Percentiles rank a stretch among this genome's conserved stretches.
phyloP scores from a whole-genome alignment of 92 coral and sea anemone species.

The Phymanthus crucifer region DNA sequence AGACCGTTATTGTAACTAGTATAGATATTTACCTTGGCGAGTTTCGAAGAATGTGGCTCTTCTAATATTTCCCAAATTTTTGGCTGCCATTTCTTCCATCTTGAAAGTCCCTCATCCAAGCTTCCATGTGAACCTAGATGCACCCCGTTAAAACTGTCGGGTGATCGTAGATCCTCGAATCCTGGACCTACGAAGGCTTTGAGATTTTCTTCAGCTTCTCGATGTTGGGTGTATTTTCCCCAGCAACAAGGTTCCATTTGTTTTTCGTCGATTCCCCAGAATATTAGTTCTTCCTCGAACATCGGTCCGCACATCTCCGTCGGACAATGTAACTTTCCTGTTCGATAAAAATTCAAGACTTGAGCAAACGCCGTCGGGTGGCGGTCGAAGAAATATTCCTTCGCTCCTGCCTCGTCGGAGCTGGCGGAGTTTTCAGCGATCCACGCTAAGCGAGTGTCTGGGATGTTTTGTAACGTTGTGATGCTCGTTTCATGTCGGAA shows the following conservation, averaged over 20 bases:
- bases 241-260: conserved; percentile 96
- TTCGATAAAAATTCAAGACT: conserved; percentile 79
- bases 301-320: conserved; percentile 89
- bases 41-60: conserved; percentile 76
- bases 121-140: conserved; percentile 36
- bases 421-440: conserved; percentile 64
- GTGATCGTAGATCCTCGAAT: conserved; percentile 57
- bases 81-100: conserved; percentile 69
- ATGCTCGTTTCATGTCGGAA: conserved; percentile 80
- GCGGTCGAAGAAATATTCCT: conserved; percentile 82
- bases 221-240: conserved; percentile 82
- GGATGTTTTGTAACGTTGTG: conserved; percentile 75
- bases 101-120: conserved; percentile 44
- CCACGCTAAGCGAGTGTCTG: conserved; percentile 85
- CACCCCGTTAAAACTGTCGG: conserved; percentile 37
- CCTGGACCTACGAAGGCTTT: conserved; percentile 90
- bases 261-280: conserved; percentile 92
- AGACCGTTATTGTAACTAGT: background rate
- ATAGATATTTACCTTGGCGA: conserved; percentile 65
- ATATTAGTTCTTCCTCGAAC: conserved; percentile 81
- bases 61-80: conserved; percentile 78
- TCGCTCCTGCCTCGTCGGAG: conserved; percentile 49
- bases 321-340: conserved; percentile 89
- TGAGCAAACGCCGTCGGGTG: conserved; percentile 84
- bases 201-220: conserved; percentile 85